Base-by-base conservation (phyloP, 2,113 vertebrate genomes). In the Smithornis capensis region DNA sequence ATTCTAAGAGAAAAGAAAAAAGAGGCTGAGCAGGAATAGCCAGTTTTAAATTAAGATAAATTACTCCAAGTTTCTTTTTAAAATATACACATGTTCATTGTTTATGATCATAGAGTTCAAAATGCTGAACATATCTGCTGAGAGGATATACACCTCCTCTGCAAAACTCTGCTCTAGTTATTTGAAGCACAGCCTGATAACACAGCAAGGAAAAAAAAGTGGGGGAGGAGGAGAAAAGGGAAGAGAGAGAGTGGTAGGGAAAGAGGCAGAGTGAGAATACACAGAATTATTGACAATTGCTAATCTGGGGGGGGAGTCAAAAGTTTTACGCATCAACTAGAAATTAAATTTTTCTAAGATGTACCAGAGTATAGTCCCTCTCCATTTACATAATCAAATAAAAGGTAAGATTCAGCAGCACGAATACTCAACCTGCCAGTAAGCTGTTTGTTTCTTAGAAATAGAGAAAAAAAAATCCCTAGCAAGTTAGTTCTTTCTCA, bases 21-120 rank as follows among this genome's bases (percentile, higher is more conserved):
- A 81, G 75, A 93, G 37, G 63, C 53, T 68, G 52, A 92, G 74
- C 59, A 85, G 68, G 76, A 91, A 96, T 81, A 89, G 90, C 92
- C 77, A 79, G 64, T 87, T 94, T 90, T 89, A 96, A 97, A 96
- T 95, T 96, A 96, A 96, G 92, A 94, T 83, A 94, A 94, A 96
- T 95, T 95, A 91, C 87, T 95, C 50, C 55, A 83, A 82, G 80
- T 79, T 89, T 94, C 85, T 91, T 82, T 95, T 74, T 60, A 77
- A 95, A 94, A 96, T 95, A 96, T 70, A 83, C 6, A 44, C 65
- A 75, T 91, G 94, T 80, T 73, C 93, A 88, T 95, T 96, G 93
- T 89, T 97, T 95, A 96, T 0, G 21, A 78, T 31, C 29, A 69
- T 50, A 77, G 90, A 95, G 94, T 92, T 93, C 90, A 97, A 93